These are phyloP conservation scores for Campopleginae sp. DNA, from an alignment of 2,888 invertebrate genomes.

Conservation along the genomic window DNA sequence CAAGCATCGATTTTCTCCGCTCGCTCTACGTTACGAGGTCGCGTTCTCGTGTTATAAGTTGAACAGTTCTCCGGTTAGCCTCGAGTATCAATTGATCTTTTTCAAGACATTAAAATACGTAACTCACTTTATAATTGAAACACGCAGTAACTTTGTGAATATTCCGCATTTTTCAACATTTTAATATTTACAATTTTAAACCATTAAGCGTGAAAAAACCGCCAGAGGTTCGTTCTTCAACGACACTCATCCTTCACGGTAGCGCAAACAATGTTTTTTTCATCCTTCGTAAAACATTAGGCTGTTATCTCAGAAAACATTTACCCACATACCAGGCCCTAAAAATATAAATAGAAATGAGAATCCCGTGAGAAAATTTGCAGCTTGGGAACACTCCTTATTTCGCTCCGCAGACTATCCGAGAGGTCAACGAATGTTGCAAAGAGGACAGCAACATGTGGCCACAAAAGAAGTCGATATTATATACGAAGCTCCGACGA, in stretches of 20 bases:
- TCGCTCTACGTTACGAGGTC: constrained; percentile 14
- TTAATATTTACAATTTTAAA: background rate
- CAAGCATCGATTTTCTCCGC: constrained; percentile 53
- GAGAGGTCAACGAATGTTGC: constrained; percentile 14
- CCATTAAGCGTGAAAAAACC: background rate
- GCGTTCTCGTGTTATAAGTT: constrained; percentile 8
- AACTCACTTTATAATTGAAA: background rate
- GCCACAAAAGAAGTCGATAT: constrained; percentile 52
- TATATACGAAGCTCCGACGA: constrained; percentile 19
- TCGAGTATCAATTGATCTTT: background rate
- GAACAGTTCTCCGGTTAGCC: constrained; percentile 10
- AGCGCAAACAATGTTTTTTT: background rate
- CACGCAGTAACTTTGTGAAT: background rate
- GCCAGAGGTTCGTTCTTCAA: background rate
- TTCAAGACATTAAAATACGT: background rate
- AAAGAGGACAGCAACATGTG: constrained; percentile 57
- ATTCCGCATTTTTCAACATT: background rate
- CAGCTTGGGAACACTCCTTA: background rate
- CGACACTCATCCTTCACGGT: background rate
- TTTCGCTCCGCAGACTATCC: constrained; percentile 7
- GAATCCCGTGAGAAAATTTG: constrained; percentile 14
- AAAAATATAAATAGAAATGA: background rate
- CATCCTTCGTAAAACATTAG: background rate
- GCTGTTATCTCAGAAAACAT: background rate
- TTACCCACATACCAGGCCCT: background rate